Base-by-base conservation (phyloP, 2,888 invertebrate species). In the Criorhina ranunculi region DNA sequence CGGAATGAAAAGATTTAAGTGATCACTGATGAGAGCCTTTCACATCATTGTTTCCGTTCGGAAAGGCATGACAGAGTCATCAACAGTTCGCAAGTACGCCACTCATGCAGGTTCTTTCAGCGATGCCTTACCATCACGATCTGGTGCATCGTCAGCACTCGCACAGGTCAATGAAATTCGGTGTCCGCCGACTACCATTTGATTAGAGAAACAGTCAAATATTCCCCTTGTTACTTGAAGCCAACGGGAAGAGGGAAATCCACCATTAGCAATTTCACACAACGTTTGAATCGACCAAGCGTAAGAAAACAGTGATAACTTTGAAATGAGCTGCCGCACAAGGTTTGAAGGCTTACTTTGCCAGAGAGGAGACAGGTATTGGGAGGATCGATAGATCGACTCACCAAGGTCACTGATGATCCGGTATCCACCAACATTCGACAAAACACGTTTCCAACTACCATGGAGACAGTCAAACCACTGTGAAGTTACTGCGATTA, bases 341-440 rank as follows among this genome's bases (percentile, higher is more conserved):
- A 46, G 5, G 29, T 55, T 55, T 37, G 75, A 7, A 75, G 4
- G 46, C 49, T 46, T n/a, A 49, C 31, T 15, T 46, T 57, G 1
- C n/a, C 19, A 1, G 49, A 8, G n/a, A 62, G 37, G 11, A 66
- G 57, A 17, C 31, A 46, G 1, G 44, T 19, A 37, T 40, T 64
- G 55, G 62, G 35, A 62, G 64, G 66, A 75, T 57, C 53, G 12
- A 66, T 31, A n/a, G 46, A 62, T 57, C 53, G 60, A 55, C 62
- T 69, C 57, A 59, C 70, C 29, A 49, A 49, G 0, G 59, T 59
- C 0, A 62, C 42, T 4, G 60, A 72, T 35, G 59, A 73, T 12
- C 44, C 51, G 4, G 44, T 73, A 11, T 73, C 62, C 1, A 62
- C 55, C 8, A 64, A 37, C 35, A 55, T 44, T 19, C 17, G 19